phyloP scores from a whole-genome alignment of 1,140 invertebrate species.

The Tetragonula clypearis region DNA sequence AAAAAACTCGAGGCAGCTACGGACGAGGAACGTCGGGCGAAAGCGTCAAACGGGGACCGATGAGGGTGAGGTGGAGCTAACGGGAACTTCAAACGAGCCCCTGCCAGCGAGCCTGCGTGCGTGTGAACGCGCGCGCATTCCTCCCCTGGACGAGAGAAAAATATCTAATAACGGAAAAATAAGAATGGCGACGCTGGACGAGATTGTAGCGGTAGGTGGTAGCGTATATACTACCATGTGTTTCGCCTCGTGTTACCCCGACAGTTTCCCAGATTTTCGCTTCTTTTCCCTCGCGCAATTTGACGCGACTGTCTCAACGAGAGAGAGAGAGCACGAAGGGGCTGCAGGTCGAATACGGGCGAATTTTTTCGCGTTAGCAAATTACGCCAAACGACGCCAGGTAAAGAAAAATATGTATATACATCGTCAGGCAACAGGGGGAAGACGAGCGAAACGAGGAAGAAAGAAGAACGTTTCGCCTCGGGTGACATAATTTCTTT shows the following conservation, averaged over 20 bases:
- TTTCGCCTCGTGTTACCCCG: conserved; percentile 66
- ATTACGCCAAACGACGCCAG: neutral
- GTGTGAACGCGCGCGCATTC: conserved; percentile 9
- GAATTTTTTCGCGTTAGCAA: neutral
- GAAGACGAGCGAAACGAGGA: neutral
- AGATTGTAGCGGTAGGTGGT: conserved; percentile 22
- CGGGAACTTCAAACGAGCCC: conserved; percentile 1
- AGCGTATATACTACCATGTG: conserved; percentile 49
- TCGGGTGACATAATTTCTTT: neutral
- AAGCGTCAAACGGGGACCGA: neutral
- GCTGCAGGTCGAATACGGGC: neutral
- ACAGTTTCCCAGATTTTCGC: conserved; percentile 68
- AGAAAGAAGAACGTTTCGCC: neutral
- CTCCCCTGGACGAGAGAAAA: conserved; percentile 51
- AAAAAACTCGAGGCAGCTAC: conserved; percentile 33
- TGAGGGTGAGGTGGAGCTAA: neutral
- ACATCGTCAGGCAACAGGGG: neutral
- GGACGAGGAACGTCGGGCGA: neutral
- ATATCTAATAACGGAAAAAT: conserved; percentile 71
- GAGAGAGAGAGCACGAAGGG: neutral
- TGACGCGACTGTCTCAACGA: conserved; percentile 56
- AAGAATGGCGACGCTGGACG: conserved; percentile 44
- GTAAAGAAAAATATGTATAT: neutral
- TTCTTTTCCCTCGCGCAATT: conserved; percentile 56
- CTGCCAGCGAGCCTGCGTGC: conserved; percentile 18